Conservation (phyloP, 2,113 vertebrate species). For the Carlito syrichta region DNA sequence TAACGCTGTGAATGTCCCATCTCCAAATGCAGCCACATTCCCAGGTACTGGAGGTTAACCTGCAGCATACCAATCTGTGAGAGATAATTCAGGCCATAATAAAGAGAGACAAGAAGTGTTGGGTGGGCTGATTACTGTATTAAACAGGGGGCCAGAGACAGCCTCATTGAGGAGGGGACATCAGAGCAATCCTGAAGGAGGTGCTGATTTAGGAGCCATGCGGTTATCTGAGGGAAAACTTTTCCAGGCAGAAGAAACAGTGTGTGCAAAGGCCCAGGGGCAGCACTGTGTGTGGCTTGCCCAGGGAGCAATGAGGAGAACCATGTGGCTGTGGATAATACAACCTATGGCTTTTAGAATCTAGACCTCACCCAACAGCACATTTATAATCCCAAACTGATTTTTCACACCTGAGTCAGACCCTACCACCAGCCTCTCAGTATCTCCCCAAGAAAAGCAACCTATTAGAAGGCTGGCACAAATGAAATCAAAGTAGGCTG, state of each 20-base stretch:
- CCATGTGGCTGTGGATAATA: not conserved
- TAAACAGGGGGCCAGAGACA: not conserved
- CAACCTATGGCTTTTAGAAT: not conserved
- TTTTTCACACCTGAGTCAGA: not conserved
- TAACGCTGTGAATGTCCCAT: not conserved
- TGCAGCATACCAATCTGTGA: not conserved
- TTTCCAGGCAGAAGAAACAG: not conserved
- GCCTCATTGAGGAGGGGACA: not conserved
- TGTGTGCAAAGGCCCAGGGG: not conserved
- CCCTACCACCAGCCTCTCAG: not conserved
- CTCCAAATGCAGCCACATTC: not conserved
- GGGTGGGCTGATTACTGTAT: not conserved
- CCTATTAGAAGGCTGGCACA: not conserved
- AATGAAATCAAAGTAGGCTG: not conserved
- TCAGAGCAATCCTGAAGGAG: not conserved
- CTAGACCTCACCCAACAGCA: not conserved
- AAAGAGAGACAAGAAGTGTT: not conserved
- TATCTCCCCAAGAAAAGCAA: not conserved
- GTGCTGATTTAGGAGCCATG: not conserved
- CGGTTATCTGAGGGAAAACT: not conserved
- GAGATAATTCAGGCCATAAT: not conserved
- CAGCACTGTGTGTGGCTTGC: not conserved
- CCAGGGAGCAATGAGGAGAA: not conserved
- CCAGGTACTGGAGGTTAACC: not conserved
- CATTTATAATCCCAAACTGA: not conserved